phyloP scores from a whole-genome alignment of 92 coral and sea anemone species.

The Zoanthus gigantus region DNA sequence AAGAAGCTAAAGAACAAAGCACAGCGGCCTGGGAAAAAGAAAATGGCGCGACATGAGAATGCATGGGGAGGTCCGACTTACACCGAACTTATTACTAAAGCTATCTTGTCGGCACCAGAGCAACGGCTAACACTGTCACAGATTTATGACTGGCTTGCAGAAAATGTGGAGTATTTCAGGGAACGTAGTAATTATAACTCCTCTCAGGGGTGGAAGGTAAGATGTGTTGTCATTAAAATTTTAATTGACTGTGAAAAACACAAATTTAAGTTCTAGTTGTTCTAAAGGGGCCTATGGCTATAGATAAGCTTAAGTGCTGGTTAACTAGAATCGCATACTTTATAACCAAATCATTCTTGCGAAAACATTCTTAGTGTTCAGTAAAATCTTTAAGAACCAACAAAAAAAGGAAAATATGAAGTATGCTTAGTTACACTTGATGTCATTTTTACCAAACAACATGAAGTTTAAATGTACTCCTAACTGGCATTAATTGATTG shows the following conservation, averaged over 20 bases:
- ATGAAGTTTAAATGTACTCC: no score
- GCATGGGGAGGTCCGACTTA: constrained; percentile 54
- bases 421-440: no score
- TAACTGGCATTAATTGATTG: no score
- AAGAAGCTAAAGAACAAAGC: background rate
- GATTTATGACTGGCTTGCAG: constrained; percentile 50
- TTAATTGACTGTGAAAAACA: background rate
- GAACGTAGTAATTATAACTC: constrained; percentile 43
- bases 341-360: no score
- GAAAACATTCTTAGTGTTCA: no score
- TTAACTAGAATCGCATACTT: no score
- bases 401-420: no score
- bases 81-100: constrained; percentile 41
- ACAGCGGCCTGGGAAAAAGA: constrained; percentile 30
- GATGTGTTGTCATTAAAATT: background rate
- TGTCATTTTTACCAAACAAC: no score
- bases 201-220: constrained; percentile 45
- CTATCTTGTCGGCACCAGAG: constrained; percentile 41
- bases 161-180: constrained; percentile 45
- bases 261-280: no score
- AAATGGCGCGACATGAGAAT: constrained; percentile 33
- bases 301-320: no score
- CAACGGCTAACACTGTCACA: constrained; percentile 42
- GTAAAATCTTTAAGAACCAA: no score
- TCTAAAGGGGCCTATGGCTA: no score